Base-by-base conservation (phyloP, 2,113 vertebrate genomes). In the Lasiurus borealis region DNA sequence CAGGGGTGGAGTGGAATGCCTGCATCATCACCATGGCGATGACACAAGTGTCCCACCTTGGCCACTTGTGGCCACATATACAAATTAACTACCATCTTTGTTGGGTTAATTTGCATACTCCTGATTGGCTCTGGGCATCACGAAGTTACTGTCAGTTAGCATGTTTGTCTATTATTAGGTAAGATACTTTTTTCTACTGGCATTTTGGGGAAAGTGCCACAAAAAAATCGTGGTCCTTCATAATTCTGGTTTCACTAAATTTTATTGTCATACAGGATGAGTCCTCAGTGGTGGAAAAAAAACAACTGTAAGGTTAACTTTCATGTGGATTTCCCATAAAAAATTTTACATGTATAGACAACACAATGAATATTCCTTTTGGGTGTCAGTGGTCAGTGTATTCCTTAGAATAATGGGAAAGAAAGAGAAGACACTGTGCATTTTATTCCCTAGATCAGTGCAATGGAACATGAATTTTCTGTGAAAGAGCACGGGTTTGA, bases 401-500 rank as follows among this genome's bases (percentile, higher is more conserved):
- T 16, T 23, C 69, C 72, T 50, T 66, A 85, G 27, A 84, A 36
- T 50, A 78, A 34, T 44, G 73, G 36, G 29, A 62, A 89, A 80
- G 25, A 64, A 21, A 66, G 90, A 73, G 25, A 29, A 85, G 12
- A 82, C 29, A 44, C 29, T 71, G 0, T 85, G 85, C 19, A 54
- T 92, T 93, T 94, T 97, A 57, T 92, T 91, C 69, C 83, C 92
- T 91, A 99, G 99, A 98, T 99, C 71, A 99, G 98, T 72, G 98
- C 98, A 85, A 98, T 99, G 98, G 98, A 99, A 83, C 99, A 99
- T 44, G 99, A 99, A 95, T 98, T 98, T 96, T 99, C 98, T 93
- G 91, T 99, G 94, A 99, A 99, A 95, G 98, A 99, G 68, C 98
- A 96, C 57, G 98, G 98, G 0, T 98, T 99, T 75, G 98, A 99